phyloP scores from a whole-genome alignment of 2,888 invertebrate genomes.

The Hypomecis punctinalis region DNA sequence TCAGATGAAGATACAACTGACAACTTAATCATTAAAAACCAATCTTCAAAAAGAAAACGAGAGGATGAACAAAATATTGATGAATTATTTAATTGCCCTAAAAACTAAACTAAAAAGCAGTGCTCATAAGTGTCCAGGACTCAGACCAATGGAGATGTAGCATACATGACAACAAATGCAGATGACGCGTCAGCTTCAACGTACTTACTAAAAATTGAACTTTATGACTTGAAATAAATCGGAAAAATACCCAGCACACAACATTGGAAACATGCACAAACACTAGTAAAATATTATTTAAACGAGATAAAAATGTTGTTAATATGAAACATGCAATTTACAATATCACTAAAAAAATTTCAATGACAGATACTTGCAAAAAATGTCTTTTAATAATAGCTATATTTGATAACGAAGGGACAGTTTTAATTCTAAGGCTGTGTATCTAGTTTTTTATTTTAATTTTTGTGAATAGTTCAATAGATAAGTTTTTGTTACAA shows the following conservation, averaged over 20 bases:
- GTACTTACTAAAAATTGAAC: background rate
- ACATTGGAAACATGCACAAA: too few species aligned
- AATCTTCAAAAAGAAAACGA: background rate
- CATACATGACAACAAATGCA: constrained; percentile 1
- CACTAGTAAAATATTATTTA: background rate
- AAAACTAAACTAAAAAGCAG: background rate
- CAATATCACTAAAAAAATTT: constrained; percentile 1
- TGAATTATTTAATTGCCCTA: too few species aligned
- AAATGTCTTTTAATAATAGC: constrained; percentile 1
- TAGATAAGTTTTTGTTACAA: too few species aligned
- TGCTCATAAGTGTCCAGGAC: background rate
- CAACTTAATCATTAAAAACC: background rate
- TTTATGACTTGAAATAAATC: background rate
- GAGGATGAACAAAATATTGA: background rate
- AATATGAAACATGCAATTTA: background rate
- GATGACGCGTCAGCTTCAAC: background rate
- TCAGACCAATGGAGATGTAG: background rate
- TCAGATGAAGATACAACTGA: background rate
- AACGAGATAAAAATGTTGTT: background rate
- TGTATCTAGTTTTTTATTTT: background rate
- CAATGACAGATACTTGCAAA: background rate
- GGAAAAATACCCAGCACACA: constrained; percentile 2
- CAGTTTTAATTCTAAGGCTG: too few species aligned
- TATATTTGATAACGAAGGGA: too few species aligned
- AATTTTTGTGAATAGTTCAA: too few species aligned